Evolutionary conservation across 1,140 invertebrate species (phyloP).

Genomic region (Probaryconus sp.): DNA sequence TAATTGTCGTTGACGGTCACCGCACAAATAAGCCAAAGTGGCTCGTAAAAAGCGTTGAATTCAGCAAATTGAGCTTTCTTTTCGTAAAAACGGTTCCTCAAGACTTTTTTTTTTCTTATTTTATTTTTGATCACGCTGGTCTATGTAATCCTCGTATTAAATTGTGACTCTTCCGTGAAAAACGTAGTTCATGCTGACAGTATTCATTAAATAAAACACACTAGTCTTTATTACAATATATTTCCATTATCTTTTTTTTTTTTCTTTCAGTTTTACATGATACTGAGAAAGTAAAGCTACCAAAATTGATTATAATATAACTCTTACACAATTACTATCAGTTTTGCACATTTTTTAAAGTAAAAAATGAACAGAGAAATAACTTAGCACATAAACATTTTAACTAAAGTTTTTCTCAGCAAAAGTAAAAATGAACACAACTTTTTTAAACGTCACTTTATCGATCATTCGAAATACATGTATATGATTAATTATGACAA

Average conservation of each 20-base stretch:
- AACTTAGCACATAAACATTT: slow-evolving; percentile 2
- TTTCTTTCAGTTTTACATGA: slow-evolving; percentile 27
- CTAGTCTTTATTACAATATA: slow-evolving; percentile 3
- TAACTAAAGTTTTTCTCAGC: slow-evolving; percentile 23
- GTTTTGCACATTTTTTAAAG: neutral
- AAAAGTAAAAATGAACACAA: slow-evolving; percentile 21
- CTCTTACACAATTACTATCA: slow-evolving; percentile 8
- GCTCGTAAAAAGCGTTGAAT: slow-evolving; percentile 57
- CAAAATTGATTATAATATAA: slow-evolving; percentile 12
- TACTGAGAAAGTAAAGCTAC: slow-evolving; percentile 27
- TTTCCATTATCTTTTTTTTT: too few relatives aligned
- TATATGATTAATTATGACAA: slow-evolving; percentile 8
- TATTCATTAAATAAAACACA: slow-evolving; percentile 24
- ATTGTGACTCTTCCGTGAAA: slow-evolving; percentile 50
- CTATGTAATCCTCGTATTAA: slow-evolving; percentile 38
- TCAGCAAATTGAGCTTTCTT: slow-evolving; percentile 58
- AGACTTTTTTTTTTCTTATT: slow-evolving; percentile 31
- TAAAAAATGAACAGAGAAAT: neutral
- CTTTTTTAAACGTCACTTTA: slow-evolving; percentile 10
- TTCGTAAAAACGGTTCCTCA: slow-evolving; percentile 46
- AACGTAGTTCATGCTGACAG: slow-evolving; percentile 57
- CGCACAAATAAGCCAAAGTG: slow-evolving; percentile 44
- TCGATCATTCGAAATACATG: slow-evolving; percentile 20
- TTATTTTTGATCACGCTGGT: slow-evolving; percentile 50
- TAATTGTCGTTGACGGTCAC: slow-evolving; percentile 49